phyloP scores from a whole-genome alignment of 2,797 vertebrate genomes.

The Sylvia borin region DNA sequence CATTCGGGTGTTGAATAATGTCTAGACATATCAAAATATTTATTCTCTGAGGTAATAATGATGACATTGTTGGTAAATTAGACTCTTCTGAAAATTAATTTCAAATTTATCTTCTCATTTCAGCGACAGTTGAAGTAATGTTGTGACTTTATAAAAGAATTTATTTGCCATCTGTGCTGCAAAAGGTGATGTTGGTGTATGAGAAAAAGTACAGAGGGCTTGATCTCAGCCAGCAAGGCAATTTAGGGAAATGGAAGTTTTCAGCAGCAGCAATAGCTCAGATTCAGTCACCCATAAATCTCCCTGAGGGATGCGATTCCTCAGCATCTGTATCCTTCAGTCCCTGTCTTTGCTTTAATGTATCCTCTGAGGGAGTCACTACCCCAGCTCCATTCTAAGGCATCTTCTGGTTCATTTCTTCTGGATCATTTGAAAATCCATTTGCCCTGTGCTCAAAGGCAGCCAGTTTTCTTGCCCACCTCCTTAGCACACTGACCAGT shows the following conservation, averaged over 20 bases:
- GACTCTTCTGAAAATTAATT: background rate
- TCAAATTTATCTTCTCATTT: conserved; percentile 5
- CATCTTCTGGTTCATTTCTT: background rate
- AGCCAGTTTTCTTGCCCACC: background rate
- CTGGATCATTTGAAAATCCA: background rate
- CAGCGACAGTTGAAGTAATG: background rate
- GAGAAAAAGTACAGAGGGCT: background rate
- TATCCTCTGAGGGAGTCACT: background rate
- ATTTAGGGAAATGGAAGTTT: background rate
- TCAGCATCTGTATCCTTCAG: background rate
- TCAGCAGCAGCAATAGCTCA: background rate
- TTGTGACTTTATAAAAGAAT: background rate
- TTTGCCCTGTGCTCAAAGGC: background rate
- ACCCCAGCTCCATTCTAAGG: background rate
- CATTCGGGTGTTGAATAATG: background rate
- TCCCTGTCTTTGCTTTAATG: background rate
- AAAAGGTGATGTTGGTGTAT: background rate
- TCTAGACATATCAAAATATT: background rate
- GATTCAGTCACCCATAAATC: conserved; percentile 18
- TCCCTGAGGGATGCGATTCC: background rate
- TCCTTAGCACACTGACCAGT: background rate
- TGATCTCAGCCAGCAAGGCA: background rate
- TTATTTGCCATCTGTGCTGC: background rate
- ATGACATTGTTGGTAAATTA: background rate
- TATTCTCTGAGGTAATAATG: background rate